Evolutionary conservation across 2,113 vertebrate genomes (phyloP), one percentile per base, ranked within the genome.

Genomic region (Mustelus asterias): DNA sequence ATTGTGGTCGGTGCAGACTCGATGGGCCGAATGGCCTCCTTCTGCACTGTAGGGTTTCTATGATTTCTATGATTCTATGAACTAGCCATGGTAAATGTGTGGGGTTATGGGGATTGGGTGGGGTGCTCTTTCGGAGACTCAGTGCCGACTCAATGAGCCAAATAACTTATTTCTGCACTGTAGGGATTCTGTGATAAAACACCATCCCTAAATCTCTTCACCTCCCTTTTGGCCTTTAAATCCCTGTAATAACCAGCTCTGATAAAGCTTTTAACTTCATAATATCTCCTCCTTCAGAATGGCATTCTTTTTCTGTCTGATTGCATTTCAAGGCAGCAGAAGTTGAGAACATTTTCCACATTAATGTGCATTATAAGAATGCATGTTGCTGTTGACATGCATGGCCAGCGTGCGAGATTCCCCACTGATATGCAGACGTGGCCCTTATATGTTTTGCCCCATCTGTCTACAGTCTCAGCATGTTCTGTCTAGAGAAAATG

Each of bases 381-480:
- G 70, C 70, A 83, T 18, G 78, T 83, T 41, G n/a, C 22, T 83
- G 80, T 44, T 44, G 80, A 83, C 37, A 83, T 41, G 80, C 37
- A 41, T 44, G 37, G 80, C 37, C 18, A 20, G 16, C 18, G 18
- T 20, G 80, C 37, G 18, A 44, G 37, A 83, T 6, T 83, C 78
- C n/a, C 78, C 16, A 41, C 78, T 44, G 37, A 83, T 83, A 37
- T 18, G 5, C 37, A 83, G 37, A 83, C 16, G 1, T 20, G 37
- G 37, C 16, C 37, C 80, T 20, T 41, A 18, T 41, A 44, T 83
- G 18, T 83, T 83, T 41, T 83, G 80, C 37, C 80, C 37, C 80
- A 83, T 83, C 80, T 83, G 80, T 83, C 80, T 83, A 5, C 80
- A 83, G 80, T 44, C 80, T 83, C 80, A 83, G 80, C 80, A 83